A percentile compares a stretch with the other conserved stretches of the same genome.
phyloP scores from a whole-genome alignment of 2,113 vertebrate species.

The Nesogale talazaci region DNA sequence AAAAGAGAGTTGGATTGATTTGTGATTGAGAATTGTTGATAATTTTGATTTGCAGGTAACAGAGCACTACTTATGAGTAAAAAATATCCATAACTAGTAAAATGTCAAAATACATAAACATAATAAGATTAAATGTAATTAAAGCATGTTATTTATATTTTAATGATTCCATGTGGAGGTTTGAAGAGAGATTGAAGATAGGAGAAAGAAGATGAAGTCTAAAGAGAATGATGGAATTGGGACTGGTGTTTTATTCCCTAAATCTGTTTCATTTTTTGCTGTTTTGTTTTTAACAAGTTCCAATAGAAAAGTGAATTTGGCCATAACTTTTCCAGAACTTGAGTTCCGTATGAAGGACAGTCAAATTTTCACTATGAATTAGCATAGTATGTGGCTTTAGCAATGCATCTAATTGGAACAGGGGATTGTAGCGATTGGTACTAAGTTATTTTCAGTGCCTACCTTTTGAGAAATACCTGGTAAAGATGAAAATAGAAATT shows the following conservation, averaged over 20 bases:
- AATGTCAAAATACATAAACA: not conserved
- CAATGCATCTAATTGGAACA: not conserved
- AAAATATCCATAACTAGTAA: not conserved
- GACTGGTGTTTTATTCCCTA: not conserved
- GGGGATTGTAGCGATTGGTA: not conserved
- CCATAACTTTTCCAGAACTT: not conserved
- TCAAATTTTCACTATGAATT: no score
- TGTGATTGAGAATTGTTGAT: not conserved
- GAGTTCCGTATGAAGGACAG: not conserved
- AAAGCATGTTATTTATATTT: not conserved
- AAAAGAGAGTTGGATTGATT: not conserved
- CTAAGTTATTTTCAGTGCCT: not conserved
- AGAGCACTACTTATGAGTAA: not conserved
- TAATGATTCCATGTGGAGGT: not conserved
- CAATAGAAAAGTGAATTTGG: not conserved
- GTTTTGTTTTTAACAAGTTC: not conserved
- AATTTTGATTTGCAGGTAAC: not conserved
- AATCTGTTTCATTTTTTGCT: not conserved
- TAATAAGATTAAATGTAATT: not conserved
- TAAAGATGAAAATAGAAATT: conserved; percentile 39
- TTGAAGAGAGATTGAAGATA: accelerated
- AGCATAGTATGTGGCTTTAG: not conserved
- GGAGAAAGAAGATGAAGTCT: not conserved
- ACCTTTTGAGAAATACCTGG: conserved; percentile 33
- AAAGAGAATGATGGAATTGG: not conserved